Percentiles rank a stretch among this genome's conserved stretches.
These are phyloP conservation scores for Halocaridina rubra DNA, from an alignment of 2,888 invertebrate species.

Conservation along the genomic window DNA sequence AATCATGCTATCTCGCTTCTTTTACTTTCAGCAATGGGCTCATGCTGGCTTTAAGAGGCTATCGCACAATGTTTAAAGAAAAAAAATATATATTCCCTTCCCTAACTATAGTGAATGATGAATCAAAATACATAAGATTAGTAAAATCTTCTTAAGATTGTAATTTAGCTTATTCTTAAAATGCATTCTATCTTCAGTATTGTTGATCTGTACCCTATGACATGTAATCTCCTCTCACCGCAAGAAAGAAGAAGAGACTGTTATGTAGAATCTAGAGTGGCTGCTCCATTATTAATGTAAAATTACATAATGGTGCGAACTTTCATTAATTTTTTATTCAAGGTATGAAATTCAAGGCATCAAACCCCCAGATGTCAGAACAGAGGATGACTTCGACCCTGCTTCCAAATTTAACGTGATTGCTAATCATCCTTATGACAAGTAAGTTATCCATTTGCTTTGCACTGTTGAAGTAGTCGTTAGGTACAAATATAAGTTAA, in stretches of 20 bases:
- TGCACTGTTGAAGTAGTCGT: no score
- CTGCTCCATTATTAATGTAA: neutral
- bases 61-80: no score
- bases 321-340: conserved; percentile 57
- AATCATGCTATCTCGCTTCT: no score
- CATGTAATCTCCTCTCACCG: neutral
- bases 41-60: no score
- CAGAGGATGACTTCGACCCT: conserved; percentile 90
- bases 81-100: no score
- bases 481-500: neutral
- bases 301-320: neutral
- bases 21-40: no score
- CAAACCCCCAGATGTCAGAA: conserved; percentile 85
- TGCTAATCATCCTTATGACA: conserved; percentile 88
- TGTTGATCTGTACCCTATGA: neutral
- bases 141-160: no score
- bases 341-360: conserved; percentile 87
- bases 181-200: neutral
- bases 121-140: no score
- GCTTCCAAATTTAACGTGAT: conserved; percentile 93
- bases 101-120: no score
- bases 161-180: neutral
- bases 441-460: no score
- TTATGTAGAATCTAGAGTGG: no score
- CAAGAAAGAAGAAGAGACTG: neutral